Percentiles rank a stretch among this genome's conserved stretches.
Conservation (phyloP, 2,888 invertebrate genomes). For the Trichopria drosophilae region DNA sequence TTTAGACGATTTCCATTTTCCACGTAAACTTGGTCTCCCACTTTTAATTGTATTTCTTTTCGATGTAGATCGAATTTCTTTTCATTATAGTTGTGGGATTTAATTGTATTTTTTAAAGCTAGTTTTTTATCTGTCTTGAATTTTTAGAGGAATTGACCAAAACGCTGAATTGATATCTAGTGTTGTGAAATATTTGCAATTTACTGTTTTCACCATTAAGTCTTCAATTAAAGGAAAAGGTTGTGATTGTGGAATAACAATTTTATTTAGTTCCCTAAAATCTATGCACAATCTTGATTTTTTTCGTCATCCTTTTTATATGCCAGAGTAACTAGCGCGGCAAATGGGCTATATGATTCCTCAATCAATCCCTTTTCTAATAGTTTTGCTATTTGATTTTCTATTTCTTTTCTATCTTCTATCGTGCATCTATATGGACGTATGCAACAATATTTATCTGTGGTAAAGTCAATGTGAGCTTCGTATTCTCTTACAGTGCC, state of each 20-base stretch:
- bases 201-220: constrained; percentile 29
- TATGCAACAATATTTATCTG: constrained; percentile 28
- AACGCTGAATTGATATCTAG: constrained; percentile 41
- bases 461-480: constrained; percentile 25
- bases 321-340: constrained; percentile 34
- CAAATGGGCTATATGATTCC: constrained; percentile 39
- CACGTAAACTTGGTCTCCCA: constrained; percentile 43
- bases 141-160: constrained; percentile 37
- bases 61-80: constrained; percentile 38
- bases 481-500: constrained; percentile 34
- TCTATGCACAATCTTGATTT: constrained; percentile 36
- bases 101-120: constrained; percentile 37
- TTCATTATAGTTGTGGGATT: constrained; percentile 42
- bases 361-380: constrained; percentile 36
- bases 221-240: constrained; percentile 38
- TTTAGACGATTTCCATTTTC: constrained; percentile 45
- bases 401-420: constrained; percentile 38
- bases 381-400: constrained; percentile 36
- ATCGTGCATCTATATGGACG: constrained; percentile 34
- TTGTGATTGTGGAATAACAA: constrained; percentile 35
- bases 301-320: constrained; percentile 37
- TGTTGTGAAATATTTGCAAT: constrained; percentile 31
- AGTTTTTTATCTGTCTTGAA: constrained; percentile 34
- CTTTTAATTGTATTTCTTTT: constrained; percentile 40
- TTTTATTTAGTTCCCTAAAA: constrained; percentile 37